phyloP scores from a whole-genome alignment of 2,888 invertebrate genomes.

The Bursaphelenchus okinawaensis region DNA sequence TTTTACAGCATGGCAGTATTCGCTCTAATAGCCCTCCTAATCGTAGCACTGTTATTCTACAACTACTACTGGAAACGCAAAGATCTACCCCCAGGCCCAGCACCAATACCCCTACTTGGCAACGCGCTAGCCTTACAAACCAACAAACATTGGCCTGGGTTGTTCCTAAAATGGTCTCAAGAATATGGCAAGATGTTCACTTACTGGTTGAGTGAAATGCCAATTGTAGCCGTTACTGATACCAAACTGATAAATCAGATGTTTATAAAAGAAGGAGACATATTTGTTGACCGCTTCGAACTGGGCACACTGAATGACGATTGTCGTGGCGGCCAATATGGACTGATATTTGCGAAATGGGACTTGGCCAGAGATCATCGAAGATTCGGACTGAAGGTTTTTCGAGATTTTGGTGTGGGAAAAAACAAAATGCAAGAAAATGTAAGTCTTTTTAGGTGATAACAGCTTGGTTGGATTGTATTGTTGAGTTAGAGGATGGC shows the following conservation, averaged over 20 bases:
- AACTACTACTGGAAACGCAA: slow-evolving; percentile 21
- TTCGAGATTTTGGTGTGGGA: slow-evolving; percentile 21
- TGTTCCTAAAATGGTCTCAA: slow-evolving; percentile 2
- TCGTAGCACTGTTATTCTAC: not conserved
- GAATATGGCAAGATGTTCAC: slow-evolving; percentile 19
- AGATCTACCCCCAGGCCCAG: slow-evolving; percentile 17
- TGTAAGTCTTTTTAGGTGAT: slow-evolving; percentile 9
- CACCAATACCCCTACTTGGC: slow-evolving; percentile 14
- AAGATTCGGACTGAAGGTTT: slow-evolving; percentile 16
- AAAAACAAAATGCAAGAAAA: slow-evolving; percentile 23
- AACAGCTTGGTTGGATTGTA: not conserved
- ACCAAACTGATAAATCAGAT: slow-evolving; percentile 13
- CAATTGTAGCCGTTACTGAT: slow-evolving; percentile 15
- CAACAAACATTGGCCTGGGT: slow-evolving; percentile 7
- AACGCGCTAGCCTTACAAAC: slow-evolving; percentile 10
- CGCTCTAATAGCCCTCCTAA: not conserved
- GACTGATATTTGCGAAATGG: slow-evolving; percentile 18
- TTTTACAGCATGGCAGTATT: too few species aligned
- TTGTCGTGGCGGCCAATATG: slow-evolving; percentile 10
- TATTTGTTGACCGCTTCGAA: slow-evolving; percentile 4
- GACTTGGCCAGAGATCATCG: slow-evolving; percentile 19
- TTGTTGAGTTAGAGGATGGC: too few species aligned
- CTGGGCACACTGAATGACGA: slow-evolving; percentile 1
- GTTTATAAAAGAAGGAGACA: slow-evolving; percentile 17
- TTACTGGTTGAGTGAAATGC: slow-evolving; percentile 16